These are phyloP conservation scores for Gyrodactylus salaris DNA, from an alignment of 1,140 invertebrate species.

Conservation along the genomic window DNA sequence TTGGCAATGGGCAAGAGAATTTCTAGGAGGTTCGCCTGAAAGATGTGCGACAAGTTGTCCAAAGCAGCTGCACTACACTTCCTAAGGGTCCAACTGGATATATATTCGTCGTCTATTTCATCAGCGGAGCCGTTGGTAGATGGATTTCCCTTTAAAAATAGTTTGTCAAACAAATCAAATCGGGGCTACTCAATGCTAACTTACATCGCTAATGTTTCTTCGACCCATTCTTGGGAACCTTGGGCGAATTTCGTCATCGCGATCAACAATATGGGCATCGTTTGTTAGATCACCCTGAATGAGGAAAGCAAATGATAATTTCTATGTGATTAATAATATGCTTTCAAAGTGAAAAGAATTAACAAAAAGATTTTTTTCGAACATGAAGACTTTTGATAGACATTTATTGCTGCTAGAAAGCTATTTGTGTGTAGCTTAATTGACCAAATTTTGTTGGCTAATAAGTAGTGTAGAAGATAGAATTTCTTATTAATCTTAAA, in stretches of 20 bases:
- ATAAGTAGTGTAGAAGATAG: no score
- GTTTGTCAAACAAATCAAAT: not conserved
- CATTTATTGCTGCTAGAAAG: no score
- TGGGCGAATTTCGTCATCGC: slow-evolving; percentile 80
- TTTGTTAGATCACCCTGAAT: slow-evolving; percentile 38
- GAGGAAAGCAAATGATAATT: no score
- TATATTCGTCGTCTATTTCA: slow-evolving; percentile 38
- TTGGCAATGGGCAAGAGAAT: slow-evolving; percentile 75
- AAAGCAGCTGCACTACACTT: slow-evolving; percentile 92
- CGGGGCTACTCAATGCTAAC: not conserved
- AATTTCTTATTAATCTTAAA: no score
- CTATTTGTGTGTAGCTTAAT: no score
- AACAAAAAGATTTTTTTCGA: no score
- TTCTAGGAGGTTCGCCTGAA: slow-evolving; percentile 62
- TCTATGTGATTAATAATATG: no score
- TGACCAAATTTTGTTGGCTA: no score
- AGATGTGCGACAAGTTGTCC: slow-evolving; percentile 82
- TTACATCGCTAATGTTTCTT: slow-evolving; percentile 13
- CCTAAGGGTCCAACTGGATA: slow-evolving; percentile 79
- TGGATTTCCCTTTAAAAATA: not conserved
- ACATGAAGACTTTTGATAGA: no score
- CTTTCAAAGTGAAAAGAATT: no score
- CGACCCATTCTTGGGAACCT: slow-evolving; percentile 58
- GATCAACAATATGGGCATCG: slow-evolving; percentile 77
- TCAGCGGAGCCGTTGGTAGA: not conserved